Percentiles rank a stretch among this genome's conserved stretches.
Evolutionary conservation across 2,888 invertebrate species (phyloP).

Genomic region (Pediacus dermestoides): DNA sequence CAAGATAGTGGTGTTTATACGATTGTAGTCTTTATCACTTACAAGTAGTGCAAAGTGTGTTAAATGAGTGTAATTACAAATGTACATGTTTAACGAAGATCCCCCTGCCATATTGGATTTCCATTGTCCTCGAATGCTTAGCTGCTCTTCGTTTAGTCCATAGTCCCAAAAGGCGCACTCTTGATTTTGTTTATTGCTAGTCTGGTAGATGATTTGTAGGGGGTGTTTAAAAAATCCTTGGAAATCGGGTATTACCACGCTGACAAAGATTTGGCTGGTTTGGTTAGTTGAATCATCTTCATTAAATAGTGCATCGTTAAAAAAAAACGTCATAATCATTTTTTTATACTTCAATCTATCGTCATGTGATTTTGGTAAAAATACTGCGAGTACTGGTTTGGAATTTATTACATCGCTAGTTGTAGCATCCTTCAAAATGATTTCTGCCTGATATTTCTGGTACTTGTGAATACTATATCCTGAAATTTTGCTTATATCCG

Average conservation of each 20-base stretch:
- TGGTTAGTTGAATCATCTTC: background rate
- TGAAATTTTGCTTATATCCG: no score
- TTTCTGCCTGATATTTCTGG: no score
- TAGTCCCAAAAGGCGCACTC: conserved; percentile 1
- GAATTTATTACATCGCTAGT: no score
- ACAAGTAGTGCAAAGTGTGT: background rate
- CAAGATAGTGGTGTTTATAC: background rate
- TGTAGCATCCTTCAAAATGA: no score
- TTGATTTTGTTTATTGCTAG: background rate
- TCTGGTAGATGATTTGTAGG: background rate
- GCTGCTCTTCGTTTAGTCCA: background rate
- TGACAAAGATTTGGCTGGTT: background rate
- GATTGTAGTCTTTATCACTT: background rate
- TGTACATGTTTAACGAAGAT: background rate
- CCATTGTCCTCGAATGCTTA: background rate
- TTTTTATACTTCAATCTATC: no score
- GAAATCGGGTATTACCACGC: background rate
- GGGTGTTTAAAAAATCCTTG: background rate
- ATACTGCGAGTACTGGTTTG: no score
- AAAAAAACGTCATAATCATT: conserved; percentile 1
- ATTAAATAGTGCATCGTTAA: background rate
- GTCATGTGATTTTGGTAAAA: no score
- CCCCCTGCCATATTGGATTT: background rate
- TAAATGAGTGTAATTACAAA: conserved; percentile 2
- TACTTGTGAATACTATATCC: no score